phyloP scores from a whole-genome alignment of 1,140 invertebrate genomes.

The Sipha flava region DNA sequence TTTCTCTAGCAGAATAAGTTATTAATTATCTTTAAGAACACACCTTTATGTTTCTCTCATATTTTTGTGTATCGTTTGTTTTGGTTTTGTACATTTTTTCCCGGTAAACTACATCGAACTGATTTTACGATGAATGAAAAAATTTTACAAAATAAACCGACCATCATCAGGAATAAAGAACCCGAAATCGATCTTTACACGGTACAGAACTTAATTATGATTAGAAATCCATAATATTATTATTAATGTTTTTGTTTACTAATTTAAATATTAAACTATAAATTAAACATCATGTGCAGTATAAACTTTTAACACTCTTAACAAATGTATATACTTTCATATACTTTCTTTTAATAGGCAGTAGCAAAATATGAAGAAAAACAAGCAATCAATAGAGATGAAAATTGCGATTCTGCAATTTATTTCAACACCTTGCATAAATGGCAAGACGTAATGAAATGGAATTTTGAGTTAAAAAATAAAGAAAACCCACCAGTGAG shows the following conservation, averaged over 20 bases:
- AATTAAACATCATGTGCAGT: too few relatives aligned
- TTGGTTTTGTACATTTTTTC: too few relatives aligned
- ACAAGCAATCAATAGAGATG: constrained; percentile 2
- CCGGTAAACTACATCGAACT: too few relatives aligned
- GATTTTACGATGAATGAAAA: constrained; percentile 11
- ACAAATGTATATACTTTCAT: too few relatives aligned
- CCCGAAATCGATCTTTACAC: not conserved
- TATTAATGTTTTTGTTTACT: too few relatives aligned
- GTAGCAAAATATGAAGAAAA: constrained; percentile 9
- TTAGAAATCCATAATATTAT: too few relatives aligned
- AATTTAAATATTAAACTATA: too few relatives aligned
- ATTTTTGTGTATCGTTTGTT: too few relatives aligned
- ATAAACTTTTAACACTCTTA: too few relatives aligned
- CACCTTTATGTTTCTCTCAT: too few relatives aligned
- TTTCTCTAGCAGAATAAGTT: too few relatives aligned
- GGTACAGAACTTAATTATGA: not conserved
- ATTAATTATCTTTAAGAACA: too few relatives aligned
- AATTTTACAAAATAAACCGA: not conserved
- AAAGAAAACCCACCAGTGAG: not conserved
- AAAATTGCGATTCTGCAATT: not conserved
- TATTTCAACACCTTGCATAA: constrained; percentile 24
- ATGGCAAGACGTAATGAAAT: constrained; percentile 23
- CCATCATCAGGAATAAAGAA: not conserved
- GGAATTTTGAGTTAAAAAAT: constrained; percentile 8
- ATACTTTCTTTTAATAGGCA: not conserved